Evolutionary conservation across 2,797 vertebrate species (phyloP).

Genomic region (Hipposideros larvatus): DNA sequence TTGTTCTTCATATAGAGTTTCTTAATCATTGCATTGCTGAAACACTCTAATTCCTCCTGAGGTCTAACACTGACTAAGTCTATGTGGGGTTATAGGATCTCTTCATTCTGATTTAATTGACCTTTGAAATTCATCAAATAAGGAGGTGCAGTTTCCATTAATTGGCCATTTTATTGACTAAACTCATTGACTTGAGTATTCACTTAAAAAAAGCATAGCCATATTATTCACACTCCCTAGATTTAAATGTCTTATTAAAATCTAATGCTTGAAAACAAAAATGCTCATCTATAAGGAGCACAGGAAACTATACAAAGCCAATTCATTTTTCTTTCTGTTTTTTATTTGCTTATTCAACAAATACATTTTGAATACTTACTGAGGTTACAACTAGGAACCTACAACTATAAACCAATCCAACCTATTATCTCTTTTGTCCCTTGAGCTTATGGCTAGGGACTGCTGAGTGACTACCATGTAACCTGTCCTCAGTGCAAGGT

Average conservation of each 20-base stretch:
- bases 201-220: neutral
- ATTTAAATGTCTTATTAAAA: slow-evolving; percentile 12
- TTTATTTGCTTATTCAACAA: neutral
- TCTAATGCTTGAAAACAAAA: slow-evolving; percentile 29
- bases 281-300: neutral
- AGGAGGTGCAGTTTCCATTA: neutral
- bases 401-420: neutral
- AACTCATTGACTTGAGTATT: slow-evolving; percentile 12
- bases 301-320: neutral
- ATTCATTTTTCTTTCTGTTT: neutral
- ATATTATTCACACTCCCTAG: neutral
- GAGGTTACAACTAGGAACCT: neutral
- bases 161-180: slow-evolving; percentile 34
- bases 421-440: neutral
- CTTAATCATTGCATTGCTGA: neutral
- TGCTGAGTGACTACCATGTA: neutral
- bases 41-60: neutral
- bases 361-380: neutral
- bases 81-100: neutral
- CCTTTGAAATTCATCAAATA: slow-evolving; percentile 31
- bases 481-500: neutral
- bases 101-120: slow-evolving; percentile 49
- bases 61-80: neutral
- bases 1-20: slow-evolving; percentile 19
- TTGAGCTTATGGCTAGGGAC: neutral